Percentiles rank a stretch among this genome's conserved stretches.
Conservation (phyloP, 2,113 vertebrate genomes). For the Bubo blakistoni region DNA sequence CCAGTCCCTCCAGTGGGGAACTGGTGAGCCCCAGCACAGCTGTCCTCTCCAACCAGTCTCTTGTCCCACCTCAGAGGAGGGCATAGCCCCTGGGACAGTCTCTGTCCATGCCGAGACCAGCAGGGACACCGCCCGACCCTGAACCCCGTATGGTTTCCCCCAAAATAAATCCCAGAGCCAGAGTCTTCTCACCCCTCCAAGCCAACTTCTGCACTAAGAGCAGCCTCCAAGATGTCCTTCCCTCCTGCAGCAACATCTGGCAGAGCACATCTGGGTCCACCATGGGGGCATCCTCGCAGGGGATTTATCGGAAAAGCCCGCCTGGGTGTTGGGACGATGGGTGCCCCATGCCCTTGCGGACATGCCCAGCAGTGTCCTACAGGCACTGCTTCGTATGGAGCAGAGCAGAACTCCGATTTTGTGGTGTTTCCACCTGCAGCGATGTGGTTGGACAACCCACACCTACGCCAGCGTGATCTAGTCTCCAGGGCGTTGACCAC, state of each 20-base stretch:
- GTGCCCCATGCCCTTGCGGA: neutral
- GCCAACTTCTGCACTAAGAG: neutral
- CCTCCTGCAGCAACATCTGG: neutral
- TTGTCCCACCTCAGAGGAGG: neutral
- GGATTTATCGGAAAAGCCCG: neutral
- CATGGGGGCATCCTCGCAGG: rapidly evolving
- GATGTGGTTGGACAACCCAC: neutral
- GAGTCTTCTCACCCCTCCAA: neutral
- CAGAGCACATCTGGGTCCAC: neutral
- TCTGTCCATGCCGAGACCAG: neutral
- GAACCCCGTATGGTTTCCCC: neutral
- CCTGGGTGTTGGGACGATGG: neutral
- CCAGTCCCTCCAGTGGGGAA: neutral
- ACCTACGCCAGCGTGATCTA: neutral
- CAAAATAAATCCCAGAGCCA: neutral
- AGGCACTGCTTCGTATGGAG: neutral
- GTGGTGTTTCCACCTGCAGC: neutral
- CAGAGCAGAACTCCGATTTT: neutral
- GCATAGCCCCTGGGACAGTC: neutral
- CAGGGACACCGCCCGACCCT: neutral
- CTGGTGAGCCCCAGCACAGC: neutral
- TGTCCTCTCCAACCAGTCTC: neutral
- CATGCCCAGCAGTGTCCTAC: neutral
- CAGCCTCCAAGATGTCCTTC: neutral
- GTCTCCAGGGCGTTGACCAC: neutral